Base-by-base conservation (phyloP, 2,888 invertebrate genomes). In the Pristionchus mayeri region DNA sequence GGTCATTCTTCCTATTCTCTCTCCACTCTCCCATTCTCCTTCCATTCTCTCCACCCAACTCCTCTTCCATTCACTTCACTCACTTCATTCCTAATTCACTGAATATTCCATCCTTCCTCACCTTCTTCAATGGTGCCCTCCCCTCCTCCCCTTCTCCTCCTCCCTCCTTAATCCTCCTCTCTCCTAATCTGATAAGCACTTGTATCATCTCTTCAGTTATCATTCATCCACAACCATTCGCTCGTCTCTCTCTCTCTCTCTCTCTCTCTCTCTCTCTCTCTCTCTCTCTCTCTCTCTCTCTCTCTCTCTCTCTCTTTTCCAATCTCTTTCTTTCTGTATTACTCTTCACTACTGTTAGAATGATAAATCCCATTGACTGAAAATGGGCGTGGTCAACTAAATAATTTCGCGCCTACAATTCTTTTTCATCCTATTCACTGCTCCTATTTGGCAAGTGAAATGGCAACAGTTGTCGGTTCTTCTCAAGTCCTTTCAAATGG, bases 171-270 rank as follows among this genome's bases (percentile, higher is more conserved):
- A 30, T 50, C 30, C 50, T 24, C 76, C 76, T 52, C 40, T 76
- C 48, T 50, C 21, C 50, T 76, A 76, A 76, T 76, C 76, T 76
- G 76, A 76, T 76, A 76, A 76, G 76, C 76, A 50, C 76, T 76
- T 50, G 48, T 82, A 84, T 85, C 83, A 85, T 86, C 83, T 85
- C 54, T 30, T 76, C 80, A 54, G 75, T 80, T 85, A 79, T 79
- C 79, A 81, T 84, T 85, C 85, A 84, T 85, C 84, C 81, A 79
- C 76, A 67, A 75, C 85, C 48, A 27, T 27, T 50, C 27, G n/a
- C 44, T 27, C 21, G 21, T 48, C 75, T 27, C 75, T n/a, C 24
- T 82, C 44, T 67, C 60, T 75, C 78, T 75, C 48, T 84, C 84
- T 67, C 78, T 84, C 84, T n/a, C n/a, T n/a, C n/a, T n/a, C n/a